These are phyloP conservation scores for Sycobia sp. DNA, from an alignment of 1,140 invertebrate genomes.

Conservation along the genomic window DNA sequence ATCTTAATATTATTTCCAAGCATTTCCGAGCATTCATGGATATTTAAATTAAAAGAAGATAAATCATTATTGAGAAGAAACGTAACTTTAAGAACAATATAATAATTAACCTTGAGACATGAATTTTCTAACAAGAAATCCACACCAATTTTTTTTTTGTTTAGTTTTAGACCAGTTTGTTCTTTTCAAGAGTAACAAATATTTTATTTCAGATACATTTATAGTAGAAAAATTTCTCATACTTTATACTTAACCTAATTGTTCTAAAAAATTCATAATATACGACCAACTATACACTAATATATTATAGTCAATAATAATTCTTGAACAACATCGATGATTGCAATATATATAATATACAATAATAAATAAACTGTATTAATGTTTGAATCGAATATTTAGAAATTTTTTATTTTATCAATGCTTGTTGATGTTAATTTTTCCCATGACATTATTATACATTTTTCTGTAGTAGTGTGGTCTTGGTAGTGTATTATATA, in stretches of 20 bases:
- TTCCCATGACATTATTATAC: too few relatives aligned
- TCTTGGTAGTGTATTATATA: too few relatives aligned
- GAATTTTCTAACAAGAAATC: slow-evolving; percentile 43
- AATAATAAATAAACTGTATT: too few relatives aligned
- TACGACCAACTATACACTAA: too few relatives aligned
- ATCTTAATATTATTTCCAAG: slow-evolving; percentile 39
- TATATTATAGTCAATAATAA: too few relatives aligned
- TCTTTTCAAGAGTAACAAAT: slow-evolving; percentile 50
- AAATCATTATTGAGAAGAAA: background rate
- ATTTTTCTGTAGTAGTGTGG: too few relatives aligned
- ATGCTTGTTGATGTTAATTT: too few relatives aligned
- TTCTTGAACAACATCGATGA: too few relatives aligned
- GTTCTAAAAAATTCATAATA: slow-evolving; percentile 43
- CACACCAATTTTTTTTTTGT: slow-evolving; percentile 52
- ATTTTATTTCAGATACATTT: slow-evolving; percentile 56
- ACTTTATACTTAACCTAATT: background rate
- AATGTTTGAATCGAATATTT: too few relatives aligned
- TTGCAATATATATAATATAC: too few relatives aligned
- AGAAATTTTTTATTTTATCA: too few relatives aligned
- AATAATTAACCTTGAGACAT: slow-evolving; percentile 19
- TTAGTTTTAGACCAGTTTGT: slow-evolving; percentile 48
- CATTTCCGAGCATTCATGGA: slow-evolving; percentile 19
- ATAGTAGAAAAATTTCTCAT: slow-evolving; percentile 15
- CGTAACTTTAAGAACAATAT: too few relatives aligned
- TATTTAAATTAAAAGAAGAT: background rate